Conservation (phyloP, 2,113 vertebrate genomes). For the Ibidorhyncha struthersii region DNA sequence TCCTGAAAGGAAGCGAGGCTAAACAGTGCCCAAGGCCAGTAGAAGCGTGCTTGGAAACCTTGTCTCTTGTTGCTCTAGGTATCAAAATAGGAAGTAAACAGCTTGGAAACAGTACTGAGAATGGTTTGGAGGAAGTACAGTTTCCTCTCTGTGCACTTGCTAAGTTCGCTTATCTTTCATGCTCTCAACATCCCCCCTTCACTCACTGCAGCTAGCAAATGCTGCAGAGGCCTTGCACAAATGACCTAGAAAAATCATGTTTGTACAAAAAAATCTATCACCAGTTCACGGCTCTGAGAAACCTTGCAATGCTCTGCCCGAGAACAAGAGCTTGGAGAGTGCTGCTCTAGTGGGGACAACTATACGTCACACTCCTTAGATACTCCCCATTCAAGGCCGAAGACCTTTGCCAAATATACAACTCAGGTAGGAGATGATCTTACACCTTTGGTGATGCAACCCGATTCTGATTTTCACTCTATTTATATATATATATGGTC, state of each 20-base stretch:
- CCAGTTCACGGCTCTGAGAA: neutral
- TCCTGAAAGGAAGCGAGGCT: conserved; percentile 78
- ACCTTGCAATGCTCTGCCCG: neutral
- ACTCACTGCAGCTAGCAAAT: neutral
- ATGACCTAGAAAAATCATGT: neutral
- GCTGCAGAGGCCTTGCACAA: neutral
- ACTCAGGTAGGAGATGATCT: neutral
- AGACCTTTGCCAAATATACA: neutral
- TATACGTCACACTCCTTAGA: neutral
- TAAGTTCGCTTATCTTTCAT: conserved; percentile 63
- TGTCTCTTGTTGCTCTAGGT: conserved; percentile 77
- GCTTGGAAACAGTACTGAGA: conserved; percentile 80
- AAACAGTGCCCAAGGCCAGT: conserved; percentile 74
- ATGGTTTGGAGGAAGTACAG: conserved; percentile 72
- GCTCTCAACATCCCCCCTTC: conserved; percentile 44
- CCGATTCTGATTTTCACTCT: neutral
- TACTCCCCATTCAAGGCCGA: neutral
- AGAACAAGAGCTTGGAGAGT: neutral
- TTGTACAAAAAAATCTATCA: neutral
- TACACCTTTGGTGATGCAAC: neutral
- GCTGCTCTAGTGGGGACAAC: neutral
- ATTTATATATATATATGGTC: fast-evolving
- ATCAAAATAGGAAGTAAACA: conserved; percentile 85
- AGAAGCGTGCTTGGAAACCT: conserved; percentile 59
- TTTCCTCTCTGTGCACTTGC: conserved; percentile 75